Base-by-base conservation (phyloP, 2,797 vertebrate species). In the Crenichthys baileyi region DNA sequence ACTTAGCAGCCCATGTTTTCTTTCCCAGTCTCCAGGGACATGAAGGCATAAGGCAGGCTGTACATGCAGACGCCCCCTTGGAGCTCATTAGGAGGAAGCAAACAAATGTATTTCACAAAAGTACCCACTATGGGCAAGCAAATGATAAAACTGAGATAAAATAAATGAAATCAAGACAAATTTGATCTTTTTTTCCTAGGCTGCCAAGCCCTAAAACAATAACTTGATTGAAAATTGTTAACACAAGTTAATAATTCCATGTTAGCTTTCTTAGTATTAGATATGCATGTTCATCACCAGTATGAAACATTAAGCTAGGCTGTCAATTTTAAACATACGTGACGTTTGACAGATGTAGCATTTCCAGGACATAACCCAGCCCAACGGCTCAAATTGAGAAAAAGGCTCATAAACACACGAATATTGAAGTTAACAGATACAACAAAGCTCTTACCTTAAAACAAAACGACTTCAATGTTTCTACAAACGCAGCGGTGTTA, bases 321-420 rank as follows among this genome's bases (percentile, higher is more conserved):
- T 63, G 26, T 41, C 0, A 41, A 39, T 41, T 48, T 46, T 15
- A 22, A 12, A 36, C n/a, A 2, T 70, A 61, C 2, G 22, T 73
- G 3, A 3, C 31, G 36, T 3, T 26, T 5, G 63, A 65, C 20
- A 39, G 15, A 85, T 78, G 61, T 31, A 29, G 83, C 58, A 91
- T 58, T 76, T 92, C 81, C 83, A 91, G 92, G 92, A 92, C 93
- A 85, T 79, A 83, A 16, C 82, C 83, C 85, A 65, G 46, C 60
- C 74, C 36, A 73, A 26, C 72, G 87, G 48, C 88, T 87, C 31
- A 70, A 15, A 44, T 78, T 79, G 77, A 81, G 75, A 36, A 31
- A 36, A 31, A 22, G 70, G 72, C 82, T 82, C 46, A 41, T 58
- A 65, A 76, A 65, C 3, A 72, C 11, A 70, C 0, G 39, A 55